Evolutionary conservation across 2,888 invertebrate genomes (phyloP).

Genomic region (Erebia aethiops): DNA sequence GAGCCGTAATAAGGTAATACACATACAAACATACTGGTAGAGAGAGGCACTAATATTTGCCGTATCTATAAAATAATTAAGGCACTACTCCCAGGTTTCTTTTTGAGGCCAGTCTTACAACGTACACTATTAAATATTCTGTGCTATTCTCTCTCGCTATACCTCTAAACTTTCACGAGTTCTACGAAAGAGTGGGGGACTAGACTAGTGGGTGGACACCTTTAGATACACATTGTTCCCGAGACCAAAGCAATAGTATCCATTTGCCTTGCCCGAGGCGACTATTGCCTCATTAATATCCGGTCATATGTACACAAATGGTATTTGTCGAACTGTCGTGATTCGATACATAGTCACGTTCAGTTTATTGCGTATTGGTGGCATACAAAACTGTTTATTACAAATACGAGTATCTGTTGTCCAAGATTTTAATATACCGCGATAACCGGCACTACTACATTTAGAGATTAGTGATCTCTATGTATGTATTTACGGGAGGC

Average conservation of each 20-base stretch:
- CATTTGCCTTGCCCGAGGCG: slow-evolving; percentile 54
- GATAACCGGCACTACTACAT: background rate
- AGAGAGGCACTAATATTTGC: too few species aligned
- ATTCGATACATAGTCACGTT: slow-evolving; percentile 21
- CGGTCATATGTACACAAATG: slow-evolving; percentile 52
- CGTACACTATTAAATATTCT: too few species aligned
- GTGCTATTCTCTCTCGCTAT: too few species aligned
- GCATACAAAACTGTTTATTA: slow-evolving; percentile 14
- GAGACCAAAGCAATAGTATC: slow-evolving; percentile 39
- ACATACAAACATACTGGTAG: too few species aligned
- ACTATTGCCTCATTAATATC: slow-evolving; percentile 73
- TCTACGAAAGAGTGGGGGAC: too few species aligned
- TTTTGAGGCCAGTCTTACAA: too few species aligned
- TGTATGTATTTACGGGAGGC: too few species aligned
- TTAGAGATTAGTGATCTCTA: too few species aligned
- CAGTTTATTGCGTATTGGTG: slow-evolving; percentile 10
- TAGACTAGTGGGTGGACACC: background rate
- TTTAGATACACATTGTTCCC: slow-evolving; percentile 3
- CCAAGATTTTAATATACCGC: background rate
- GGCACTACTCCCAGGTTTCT: too few species aligned
- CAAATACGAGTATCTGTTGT: background rate
- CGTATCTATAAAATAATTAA: too few species aligned
- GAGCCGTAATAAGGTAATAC: too few species aligned
- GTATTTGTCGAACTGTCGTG: slow-evolving; percentile 9
- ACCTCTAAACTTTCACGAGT: too few species aligned